Evolutionary conservation across 2,113 vertebrate species (phyloP), one percentile per base, ranked within the genome.

Genomic region (Engystomops pustulosus): DNA sequence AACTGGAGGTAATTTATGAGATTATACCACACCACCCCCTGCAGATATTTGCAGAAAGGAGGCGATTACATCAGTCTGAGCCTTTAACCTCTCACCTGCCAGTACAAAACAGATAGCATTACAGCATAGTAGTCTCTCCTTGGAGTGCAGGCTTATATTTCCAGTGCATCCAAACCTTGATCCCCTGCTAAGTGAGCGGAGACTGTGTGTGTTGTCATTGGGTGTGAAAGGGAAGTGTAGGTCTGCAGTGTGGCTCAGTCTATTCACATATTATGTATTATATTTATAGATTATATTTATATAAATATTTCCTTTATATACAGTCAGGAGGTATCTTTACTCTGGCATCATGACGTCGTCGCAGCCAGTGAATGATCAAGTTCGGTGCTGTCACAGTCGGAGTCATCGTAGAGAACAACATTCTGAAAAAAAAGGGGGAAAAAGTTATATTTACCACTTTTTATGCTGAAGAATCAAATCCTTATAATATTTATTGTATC

Each of bases 371-470:
- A 95, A 84, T 96, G 95, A 89, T 98, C 97, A 86, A 97, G 87
- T 87, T 98, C 96, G 3, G 95, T 91, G 25, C 95, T 97, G 93
- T 97, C 97, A 68, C 96, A 97, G 92, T 98, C 97, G 0, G 97
- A 98, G 90, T 98, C 97, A 82, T 98, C 97, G 18, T 92, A 94
- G 85, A 91, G 89, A 5, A 89, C 90, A 86, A 93, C 89, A 72
- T 90, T 90, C 87, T 93, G 87, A 38, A 80, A 81, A 38, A 80
- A 81, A 55, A 70, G 83, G 83, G 83, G 72, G 79, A 67, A 60
- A 17, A 49, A 51, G 2, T 79, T 49, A 23, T 25, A 44, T 2
- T 23, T 71, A n/a, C 38, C n/a, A 25, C 45, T 41, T 12, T 69
- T 41, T 27, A 18, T 17, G 17, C 32, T 17, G 30, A 6, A 65